A percentile compares a stretch with the other conserved stretches of the same genome.
Evolutionary conservation across 2,113 vertebrate genomes (phyloP).

Genomic region (Ibidorhyncha struthersii): DNA sequence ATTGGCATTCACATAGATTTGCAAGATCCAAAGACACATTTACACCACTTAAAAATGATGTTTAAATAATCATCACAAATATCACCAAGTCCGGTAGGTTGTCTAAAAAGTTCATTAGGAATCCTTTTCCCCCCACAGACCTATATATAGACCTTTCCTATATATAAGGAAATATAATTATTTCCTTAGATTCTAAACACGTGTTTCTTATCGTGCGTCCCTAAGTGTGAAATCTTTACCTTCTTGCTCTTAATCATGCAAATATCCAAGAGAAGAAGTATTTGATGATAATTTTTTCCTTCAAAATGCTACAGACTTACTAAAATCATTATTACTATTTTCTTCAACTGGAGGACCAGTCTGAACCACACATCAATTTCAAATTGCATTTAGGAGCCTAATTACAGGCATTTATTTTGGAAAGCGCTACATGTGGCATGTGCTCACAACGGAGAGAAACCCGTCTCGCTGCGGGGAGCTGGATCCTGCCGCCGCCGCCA

Average conservation of each 20-base stretch:
- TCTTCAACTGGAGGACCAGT: neutral
- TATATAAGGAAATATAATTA: too few species aligned
- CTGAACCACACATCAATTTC: neutral
- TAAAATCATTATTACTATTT: neutral
- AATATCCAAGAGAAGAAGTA: neutral
- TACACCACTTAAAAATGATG: neutral
- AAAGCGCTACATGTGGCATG: neutral
- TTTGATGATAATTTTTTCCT: neutral
- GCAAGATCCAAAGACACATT: neutral
- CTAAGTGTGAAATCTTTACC: conserved; percentile 16
- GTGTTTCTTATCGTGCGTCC: neutral
- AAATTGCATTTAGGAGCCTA: neutral
- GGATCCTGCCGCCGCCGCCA: neutral
- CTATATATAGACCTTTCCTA: too few species aligned
- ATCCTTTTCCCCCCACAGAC: neutral
- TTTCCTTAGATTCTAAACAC: neutral
- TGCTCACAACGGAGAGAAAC: neutral
- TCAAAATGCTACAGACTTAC: neutral
- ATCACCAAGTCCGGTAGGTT: neutral
- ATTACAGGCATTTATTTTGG: neutral
- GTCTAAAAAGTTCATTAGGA: neutral
- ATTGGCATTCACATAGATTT: conserved; percentile 41
- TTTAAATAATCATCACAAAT: conserved; percentile 22
- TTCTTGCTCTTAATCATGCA: neutral
- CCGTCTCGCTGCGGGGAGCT: neutral